Evolutionary conservation across 2,888 invertebrate species (phyloP).

Genomic region (Pheosia tremula): DNA sequence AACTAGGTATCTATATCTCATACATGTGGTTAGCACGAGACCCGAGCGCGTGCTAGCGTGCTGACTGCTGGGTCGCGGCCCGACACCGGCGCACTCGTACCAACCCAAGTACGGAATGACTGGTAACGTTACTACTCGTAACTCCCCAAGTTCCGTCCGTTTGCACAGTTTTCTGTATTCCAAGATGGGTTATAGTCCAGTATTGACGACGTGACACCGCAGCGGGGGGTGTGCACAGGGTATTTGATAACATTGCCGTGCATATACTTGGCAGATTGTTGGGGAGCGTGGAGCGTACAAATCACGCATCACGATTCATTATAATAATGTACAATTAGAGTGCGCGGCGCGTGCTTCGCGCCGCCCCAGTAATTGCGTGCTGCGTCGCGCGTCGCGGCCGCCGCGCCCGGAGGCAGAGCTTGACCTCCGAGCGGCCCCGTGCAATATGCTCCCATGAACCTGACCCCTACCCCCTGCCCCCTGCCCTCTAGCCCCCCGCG

Average conservation of each 20-base stretch:
- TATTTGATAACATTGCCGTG: neutral
- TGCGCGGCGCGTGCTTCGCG: constrained; percentile 31
- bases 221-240: neutral
- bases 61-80: no score
- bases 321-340: constrained; percentile 16
- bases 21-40: no score
- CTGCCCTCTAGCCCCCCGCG: no score
- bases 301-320: constrained; percentile 11
- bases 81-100: no score
- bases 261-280: neutral
- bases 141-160: no score
- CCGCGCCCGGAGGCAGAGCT: no score
- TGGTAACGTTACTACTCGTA: no score
- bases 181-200: neutral
- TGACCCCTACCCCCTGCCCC: neutral
- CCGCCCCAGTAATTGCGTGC: constrained; percentile 30
- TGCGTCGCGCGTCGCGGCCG: constrained; percentile 4
- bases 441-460: neutral
- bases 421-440: neutral
- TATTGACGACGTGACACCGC: neutral
- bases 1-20: no score
- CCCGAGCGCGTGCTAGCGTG: no score
- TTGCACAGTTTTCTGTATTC: no score
- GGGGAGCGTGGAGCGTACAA: neutral
- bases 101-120: no score